A percentile compares a stretch with the other conserved stretches of the same genome.
Conservation (phyloP, 2,888 invertebrate genomes). For the Eristalinus sepulchralis region DNA sequence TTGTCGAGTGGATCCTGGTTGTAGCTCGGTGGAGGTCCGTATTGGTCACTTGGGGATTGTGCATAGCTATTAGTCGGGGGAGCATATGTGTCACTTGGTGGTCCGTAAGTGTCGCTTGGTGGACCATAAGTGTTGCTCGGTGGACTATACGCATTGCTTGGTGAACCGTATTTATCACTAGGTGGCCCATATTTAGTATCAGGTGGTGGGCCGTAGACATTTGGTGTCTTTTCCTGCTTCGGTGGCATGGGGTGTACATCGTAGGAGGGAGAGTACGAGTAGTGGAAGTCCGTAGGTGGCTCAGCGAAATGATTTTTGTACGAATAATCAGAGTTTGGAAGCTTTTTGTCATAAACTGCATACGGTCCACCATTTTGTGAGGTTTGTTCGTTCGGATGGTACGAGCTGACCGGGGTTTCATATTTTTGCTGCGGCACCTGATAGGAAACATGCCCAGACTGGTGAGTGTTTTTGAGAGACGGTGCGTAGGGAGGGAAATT, state of each 20-base stretch:
- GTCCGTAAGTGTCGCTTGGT: conserved; percentile 36
- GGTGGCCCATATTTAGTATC: conserved; percentile 21
- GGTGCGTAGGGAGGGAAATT: conserved; percentile 44
- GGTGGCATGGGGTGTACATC: conserved; percentile 75
- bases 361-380: conserved; percentile 38
- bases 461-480: conserved; percentile 56
- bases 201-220: conserved; percentile 37
- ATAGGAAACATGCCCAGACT: conserved; percentile 67
- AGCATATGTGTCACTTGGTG: conserved; percentile 32
- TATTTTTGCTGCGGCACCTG: conserved; percentile 40
- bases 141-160: conserved; percentile 12
- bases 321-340: conserved; percentile 74
- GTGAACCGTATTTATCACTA: conserved; percentile 18
- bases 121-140: conserved; percentile 55
- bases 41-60: neutral
- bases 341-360: conserved; percentile 51
- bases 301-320: conserved; percentile 75
- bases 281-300: conserved; percentile 76
- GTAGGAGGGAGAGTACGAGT: conserved; percentile 77
- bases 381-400: conserved; percentile 36
- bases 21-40: neutral
- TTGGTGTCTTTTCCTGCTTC: conserved; percentile 41
- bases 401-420: conserved; percentile 30
- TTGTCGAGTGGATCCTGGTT: neutral
- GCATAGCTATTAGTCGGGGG: conserved; percentile 51